Conservation (phyloP, 2,888 invertebrate genomes). For the Ypsolopha scabrella region DNA sequence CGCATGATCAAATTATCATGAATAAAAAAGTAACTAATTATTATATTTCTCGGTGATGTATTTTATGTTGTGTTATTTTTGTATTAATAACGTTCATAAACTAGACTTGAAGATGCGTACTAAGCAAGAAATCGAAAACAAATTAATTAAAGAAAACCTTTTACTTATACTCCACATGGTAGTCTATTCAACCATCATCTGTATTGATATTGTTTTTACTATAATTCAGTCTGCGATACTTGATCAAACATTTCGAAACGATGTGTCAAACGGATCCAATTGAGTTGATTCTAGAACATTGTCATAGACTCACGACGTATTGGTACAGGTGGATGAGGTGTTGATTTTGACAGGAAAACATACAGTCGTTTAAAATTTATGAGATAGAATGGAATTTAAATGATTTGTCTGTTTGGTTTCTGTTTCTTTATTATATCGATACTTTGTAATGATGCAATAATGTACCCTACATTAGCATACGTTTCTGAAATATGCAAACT, state of each 20-base stretch:
- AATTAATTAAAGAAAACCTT: no score
- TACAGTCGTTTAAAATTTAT: constrained; percentile 1
- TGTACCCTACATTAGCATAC: no score
- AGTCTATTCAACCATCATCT: background rate
- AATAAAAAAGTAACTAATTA: background rate
- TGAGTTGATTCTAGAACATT: constrained; percentile 1
- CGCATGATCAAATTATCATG: no score
- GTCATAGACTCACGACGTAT: background rate
- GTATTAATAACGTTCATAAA: no score
- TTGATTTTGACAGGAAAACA: constrained; percentile 1
- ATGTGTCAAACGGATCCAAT: background rate
- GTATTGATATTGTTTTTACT: background rate
- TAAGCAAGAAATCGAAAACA: no score
- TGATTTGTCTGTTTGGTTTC: background rate
- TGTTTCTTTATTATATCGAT: no score
- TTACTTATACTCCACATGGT: no score
- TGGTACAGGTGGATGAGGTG: background rate
- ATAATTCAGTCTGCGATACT: background rate
- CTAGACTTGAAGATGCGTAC: no score
- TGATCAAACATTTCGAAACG: constrained; percentile 1
- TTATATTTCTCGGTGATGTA: background rate
- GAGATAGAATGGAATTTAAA: background rate
- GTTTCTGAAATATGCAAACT: no score
- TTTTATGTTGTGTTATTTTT: no score
- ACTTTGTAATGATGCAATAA: no score